Evolutionary conservation across 2,888 invertebrate genomes (phyloP).

Genomic region (Hemithea aestivaria): DNA sequence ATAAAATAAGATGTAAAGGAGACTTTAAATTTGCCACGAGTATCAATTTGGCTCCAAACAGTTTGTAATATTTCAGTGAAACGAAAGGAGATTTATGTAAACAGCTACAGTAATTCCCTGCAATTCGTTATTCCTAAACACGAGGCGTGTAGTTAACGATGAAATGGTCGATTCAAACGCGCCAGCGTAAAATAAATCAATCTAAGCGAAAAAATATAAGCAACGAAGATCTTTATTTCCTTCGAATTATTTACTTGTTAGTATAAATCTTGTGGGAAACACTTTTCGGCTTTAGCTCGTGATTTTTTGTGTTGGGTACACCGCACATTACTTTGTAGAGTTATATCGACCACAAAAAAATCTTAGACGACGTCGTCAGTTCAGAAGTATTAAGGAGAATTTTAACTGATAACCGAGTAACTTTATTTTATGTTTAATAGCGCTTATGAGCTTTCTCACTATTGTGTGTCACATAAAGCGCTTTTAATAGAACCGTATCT

Average conservation of each 20-base stretch:
- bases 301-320: too few species aligned
- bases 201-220: constrained; percentile 25
- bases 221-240: constrained; percentile 32
- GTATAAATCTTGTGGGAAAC: constrained; percentile 39
- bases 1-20: neutral
- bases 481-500: too few species aligned
- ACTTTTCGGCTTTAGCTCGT: constrained; percentile 33
- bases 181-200: constrained; percentile 32
- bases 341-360: too few species aligned
- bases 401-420: too few species aligned
- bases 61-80: constrained; percentile 16
- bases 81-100: constrained; percentile 25
- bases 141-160: constrained; percentile 12
- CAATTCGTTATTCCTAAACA: constrained; percentile 17
- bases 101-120: constrained; percentile 15
- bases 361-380: too few species aligned
- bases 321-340: too few species aligned
- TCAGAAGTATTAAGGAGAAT: too few species aligned
- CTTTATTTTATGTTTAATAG: too few species aligned
- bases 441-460: too few species aligned
- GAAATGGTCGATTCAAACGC: constrained; percentile 23
- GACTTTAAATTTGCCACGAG: neutral
- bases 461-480: too few species aligned
- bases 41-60: constrained; percentile 8
- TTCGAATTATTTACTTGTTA: constrained; percentile 36